phyloP scores from a whole-genome alignment of 2,797 vertebrate genomes.

The Trachops cirrhosus region DNA sequence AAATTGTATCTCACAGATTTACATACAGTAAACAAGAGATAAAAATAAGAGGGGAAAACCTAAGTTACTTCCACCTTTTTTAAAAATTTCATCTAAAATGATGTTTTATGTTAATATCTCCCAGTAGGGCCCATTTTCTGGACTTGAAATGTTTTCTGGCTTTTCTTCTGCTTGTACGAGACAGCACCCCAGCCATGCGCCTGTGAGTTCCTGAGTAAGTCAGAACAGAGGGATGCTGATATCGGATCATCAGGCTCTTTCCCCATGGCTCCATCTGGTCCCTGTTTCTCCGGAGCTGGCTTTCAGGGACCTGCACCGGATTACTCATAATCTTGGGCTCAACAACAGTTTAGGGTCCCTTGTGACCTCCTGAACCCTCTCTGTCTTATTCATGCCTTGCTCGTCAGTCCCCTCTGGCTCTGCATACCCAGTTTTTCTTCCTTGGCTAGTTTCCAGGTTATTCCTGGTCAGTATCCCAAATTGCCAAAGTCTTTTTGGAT shows the following conservation, averaged over 20 bases:
- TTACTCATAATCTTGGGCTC: not conserved
- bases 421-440: not conserved
- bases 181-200: not conserved
- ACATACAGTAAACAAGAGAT: not conserved
- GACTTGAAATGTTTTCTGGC: constrained; percentile 6
- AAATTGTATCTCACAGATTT: not conserved
- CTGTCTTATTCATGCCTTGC: not conserved
- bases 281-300: not conserved
- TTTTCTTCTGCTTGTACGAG: not conserved
- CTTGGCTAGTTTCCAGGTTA: not conserved
- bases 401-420: not conserved
- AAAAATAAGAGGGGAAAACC: not conserved
- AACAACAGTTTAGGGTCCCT: not conserved
- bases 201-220: not conserved
- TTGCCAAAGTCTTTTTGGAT: constrained; percentile 40
- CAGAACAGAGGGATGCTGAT: not conserved
- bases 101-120: not conserved
- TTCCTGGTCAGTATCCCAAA: constrained; percentile 41
- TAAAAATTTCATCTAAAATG: not conserved
- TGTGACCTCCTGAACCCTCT: not conserved
- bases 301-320: not conserved
- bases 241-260: not conserved
- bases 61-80: not conserved
- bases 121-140: not conserved
- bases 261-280: not conserved